Evolutionary conservation across 1,140 invertebrate species (phyloP), one percentile per base, ranked within the genome.

Genomic region (Trichogramma pretiosum): DNA sequence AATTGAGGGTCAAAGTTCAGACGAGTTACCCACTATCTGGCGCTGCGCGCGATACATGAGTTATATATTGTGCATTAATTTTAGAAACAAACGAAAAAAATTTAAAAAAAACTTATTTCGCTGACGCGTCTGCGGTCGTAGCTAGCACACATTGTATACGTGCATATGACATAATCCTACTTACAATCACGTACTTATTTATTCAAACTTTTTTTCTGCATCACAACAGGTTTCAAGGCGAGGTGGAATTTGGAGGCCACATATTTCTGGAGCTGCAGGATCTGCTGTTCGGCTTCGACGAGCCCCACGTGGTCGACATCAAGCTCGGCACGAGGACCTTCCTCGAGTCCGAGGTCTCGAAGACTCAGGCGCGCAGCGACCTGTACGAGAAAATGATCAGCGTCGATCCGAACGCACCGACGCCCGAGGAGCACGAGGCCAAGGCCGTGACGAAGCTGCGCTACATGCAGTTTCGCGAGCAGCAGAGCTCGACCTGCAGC

Each of bases 391-490:
- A 93, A 75, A 97, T 98, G 93, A 79, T 95, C n/a, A 81, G 87
- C 10, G 80, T 97, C 9, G 92, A 96, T 64, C 83, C 87, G 0
- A 77, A 71, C 44, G 92, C 88, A 2, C 92, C 92, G 0, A 94
- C 88, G 2, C 65, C 74, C 44, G 82, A 87, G 36, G 93, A 97
- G 68, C 82, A 88, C 56, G 70, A 76, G 26, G 65, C 76, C 1
- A 74, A 81, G 50, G 89, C 89, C 3, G 86, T 97, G 5, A 94
- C 91, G 1, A 96, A 96, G 72, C 73, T 94, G 48, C 78, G 92
- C 13, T 97, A 96, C 69, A 95, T 95, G 90, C 84, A 90, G 62
- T 98, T 96, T 71, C 75, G 94, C 28, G 94, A 98, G 69, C 75
- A 88, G 48, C 85, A 93, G 59, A 95, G 90, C 50, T 97, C 93